phyloP scores from a whole-genome alignment of 2,888 invertebrate genomes.

The Agapostemon virescens region DNA sequence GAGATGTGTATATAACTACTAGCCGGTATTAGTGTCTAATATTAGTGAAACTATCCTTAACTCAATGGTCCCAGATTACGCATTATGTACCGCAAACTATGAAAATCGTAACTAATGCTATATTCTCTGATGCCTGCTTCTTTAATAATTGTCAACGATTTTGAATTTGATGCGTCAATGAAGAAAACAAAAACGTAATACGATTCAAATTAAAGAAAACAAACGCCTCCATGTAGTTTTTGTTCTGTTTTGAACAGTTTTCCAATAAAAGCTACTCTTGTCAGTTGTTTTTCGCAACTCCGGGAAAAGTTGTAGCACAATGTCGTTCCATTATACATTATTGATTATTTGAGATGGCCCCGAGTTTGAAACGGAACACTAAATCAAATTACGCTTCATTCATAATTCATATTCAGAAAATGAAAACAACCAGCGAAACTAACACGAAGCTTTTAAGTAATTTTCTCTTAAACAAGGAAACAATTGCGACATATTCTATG shows the following conservation, averaged over 20 bases:
- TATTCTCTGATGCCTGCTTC: neutral
- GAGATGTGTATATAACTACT: no score
- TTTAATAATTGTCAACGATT: neutral
- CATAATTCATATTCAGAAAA: neutral
- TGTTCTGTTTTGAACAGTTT: neutral
- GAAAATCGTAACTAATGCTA: neutral
- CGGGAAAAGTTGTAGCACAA: neutral
- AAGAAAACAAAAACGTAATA: neutral
- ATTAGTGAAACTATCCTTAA: no score
- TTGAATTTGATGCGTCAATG: no score
- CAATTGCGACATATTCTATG: neutral
- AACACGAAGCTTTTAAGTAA: neutral
- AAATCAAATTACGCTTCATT: conserved; percentile 2
- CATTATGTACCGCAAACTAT: neutral
- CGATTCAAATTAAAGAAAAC: neutral
- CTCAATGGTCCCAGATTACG: neutral
- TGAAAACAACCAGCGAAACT: neutral
- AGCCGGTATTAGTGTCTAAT: no score
- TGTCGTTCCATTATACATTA: conserved; percentile 1
- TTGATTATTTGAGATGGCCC: neutral
- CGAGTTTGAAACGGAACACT: neutral
- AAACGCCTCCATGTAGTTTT: neutral
- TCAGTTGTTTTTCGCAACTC: neutral
- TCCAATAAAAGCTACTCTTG: neutral
- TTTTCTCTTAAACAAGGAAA: neutral